Conservation (phyloP, 2,797 vertebrate genomes). For the Gadopsis bispinosus region DNA sequence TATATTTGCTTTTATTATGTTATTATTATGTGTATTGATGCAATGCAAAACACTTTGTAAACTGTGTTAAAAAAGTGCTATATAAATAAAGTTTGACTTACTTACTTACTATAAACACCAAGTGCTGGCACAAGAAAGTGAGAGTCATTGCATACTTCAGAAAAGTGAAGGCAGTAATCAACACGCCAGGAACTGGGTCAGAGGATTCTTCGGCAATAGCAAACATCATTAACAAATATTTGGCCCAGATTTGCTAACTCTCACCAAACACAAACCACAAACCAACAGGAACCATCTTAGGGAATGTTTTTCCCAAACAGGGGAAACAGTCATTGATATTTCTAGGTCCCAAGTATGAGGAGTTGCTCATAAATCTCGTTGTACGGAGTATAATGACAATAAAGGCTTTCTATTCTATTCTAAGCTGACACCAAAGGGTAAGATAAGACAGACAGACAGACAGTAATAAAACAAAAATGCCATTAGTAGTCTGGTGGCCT, state of each 20-base stretch:
- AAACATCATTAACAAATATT: constrained; percentile 63
- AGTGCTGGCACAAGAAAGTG: constrained; percentile 30
- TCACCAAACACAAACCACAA: constrained; percentile 20
- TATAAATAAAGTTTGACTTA: no score
- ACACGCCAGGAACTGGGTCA: constrained; percentile 51
- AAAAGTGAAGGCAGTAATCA: constrained; percentile 54
- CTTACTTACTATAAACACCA: constrained; percentile 20
- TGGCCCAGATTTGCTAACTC: constrained; percentile 58
- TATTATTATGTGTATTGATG: no score
- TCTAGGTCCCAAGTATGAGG: not conserved
- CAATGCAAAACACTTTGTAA: no score
- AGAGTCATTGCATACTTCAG: constrained; percentile 39
- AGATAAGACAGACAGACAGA: not conserved
- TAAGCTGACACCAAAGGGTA: not conserved
- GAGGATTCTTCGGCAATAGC: constrained; percentile 45
- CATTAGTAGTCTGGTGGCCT: not conserved
- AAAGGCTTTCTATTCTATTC: no score
- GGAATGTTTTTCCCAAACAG: not conserved
- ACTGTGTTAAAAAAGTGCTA: no score
- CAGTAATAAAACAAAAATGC: not conserved
- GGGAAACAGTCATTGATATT: not conserved
- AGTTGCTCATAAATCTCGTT: no score
- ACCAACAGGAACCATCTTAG: no score
- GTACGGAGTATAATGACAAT: no score
- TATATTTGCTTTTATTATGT: no score